Conservation (phyloP, 2,113 vertebrate genomes). For the Stegastes partitus region DNA sequence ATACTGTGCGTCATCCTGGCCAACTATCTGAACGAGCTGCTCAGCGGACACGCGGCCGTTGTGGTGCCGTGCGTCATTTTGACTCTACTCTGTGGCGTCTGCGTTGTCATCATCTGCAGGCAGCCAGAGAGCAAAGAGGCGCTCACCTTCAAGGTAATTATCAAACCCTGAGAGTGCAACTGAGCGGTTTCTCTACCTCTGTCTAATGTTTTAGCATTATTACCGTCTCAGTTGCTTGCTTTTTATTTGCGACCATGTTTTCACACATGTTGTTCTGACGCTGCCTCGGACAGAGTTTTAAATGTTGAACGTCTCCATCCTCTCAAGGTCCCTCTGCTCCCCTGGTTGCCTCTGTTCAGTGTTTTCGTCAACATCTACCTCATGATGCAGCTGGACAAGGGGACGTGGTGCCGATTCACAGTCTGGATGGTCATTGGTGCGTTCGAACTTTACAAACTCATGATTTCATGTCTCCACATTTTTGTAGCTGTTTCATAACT, state of each 20-base stretch:
- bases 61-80: slow-evolving; percentile 80
- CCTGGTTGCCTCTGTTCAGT: slow-evolving; percentile 91
- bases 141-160: slow-evolving; percentile 92
- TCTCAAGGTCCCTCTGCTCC: slow-evolving; percentile 91
- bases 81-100: slow-evolving; percentile 72
- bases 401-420: slow-evolving; percentile 91
- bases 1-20: slow-evolving; percentile 89
- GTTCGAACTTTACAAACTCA: not conserved
- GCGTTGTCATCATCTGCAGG: slow-evolving; percentile 88
- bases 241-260: no score
- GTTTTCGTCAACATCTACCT: slow-evolving; percentile 96
- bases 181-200: not conserved
- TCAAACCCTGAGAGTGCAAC: not conserved
- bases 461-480: not conserved
- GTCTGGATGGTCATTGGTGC: slow-evolving; percentile 92
- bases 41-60: slow-evolving; percentile 41
- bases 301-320: not conserved
- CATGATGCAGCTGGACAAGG: slow-evolving; percentile 92
- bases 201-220: not conserved
- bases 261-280: not conserved
- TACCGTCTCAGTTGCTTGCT: no score
- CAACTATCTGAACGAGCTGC: slow-evolving; percentile 59
- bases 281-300: not conserved
- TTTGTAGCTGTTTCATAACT: not conserved
- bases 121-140: slow-evolving; percentile 90